These are phyloP conservation scores for Pogonognathellus flavescens DNA, from an alignment of 1,140 invertebrate species.

Conservation along the genomic window DNA sequence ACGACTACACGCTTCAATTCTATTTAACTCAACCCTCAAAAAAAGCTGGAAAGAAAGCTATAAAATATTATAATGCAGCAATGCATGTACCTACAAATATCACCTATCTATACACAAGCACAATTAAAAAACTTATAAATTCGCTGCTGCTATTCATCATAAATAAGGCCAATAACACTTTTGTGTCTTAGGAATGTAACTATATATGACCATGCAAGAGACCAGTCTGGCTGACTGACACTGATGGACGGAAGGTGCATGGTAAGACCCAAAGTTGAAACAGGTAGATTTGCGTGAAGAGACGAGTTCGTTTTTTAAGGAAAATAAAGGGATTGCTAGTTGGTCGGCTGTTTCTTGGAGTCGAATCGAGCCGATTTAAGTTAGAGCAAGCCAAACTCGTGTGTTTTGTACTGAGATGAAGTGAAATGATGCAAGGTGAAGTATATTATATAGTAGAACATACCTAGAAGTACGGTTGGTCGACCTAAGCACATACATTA, in stretches of 20 bases:
- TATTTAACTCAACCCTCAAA: neutral
- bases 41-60: neutral
- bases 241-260: constrained; percentile 41
- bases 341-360: neutral
- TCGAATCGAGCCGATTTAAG: constrained; percentile 12
- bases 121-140: neutral
- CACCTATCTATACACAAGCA: neutral
- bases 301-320: constrained; percentile 37
- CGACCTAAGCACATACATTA: too few relatives aligned
- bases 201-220: too few relatives aligned
- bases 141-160: neutral
- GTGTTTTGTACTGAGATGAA: neutral
- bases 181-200: constrained; percentile 17
- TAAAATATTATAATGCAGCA: too few relatives aligned
- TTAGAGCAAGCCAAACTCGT: neutral
- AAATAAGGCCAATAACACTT: constrained; percentile 17
- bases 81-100: neutral
- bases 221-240: constrained; percentile 23
- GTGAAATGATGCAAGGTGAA: constrained; percentile 39
- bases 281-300: constrained; percentile 49
- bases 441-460: too few relatives aligned
- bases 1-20: neutral
- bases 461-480: too few relatives aligned
- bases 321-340: constrained; percentile 16
- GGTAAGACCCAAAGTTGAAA: constrained; percentile 41